Percentiles rank a stretch among this genome's conserved stretches.
Evolutionary conservation across 1,140 invertebrate species (phyloP).

Genomic region (Diorhabda carinulata): DNA sequence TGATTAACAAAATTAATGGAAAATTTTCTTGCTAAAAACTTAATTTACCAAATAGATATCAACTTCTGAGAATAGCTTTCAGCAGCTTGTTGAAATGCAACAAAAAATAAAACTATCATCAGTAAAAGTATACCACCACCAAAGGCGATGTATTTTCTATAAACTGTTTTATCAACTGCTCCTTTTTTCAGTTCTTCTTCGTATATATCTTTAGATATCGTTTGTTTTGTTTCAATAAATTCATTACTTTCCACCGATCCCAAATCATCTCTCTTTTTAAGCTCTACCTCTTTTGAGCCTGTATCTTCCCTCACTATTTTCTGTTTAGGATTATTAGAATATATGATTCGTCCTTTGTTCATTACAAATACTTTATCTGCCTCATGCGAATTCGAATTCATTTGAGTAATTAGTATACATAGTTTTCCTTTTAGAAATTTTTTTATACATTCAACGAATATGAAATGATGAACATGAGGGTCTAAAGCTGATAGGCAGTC

Average conservation of each 20-base stretch:
- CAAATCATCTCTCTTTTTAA: not conserved
- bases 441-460: constrained; percentile 66
- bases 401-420: constrained; percentile 82
- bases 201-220: constrained; percentile 22
- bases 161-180: constrained; percentile 27
- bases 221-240: constrained; percentile 6
- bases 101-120: constrained; percentile 17
- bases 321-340: constrained; percentile 3
- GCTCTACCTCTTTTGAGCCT: not conserved
- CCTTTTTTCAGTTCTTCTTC: constrained; percentile 29
- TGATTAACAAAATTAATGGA: not conserved
- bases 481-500: constrained; percentile 81
- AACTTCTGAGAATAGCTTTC: constrained; percentile 26
- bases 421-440: constrained; percentile 67
- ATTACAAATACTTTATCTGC: constrained; percentile 46
- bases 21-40: not conserved
- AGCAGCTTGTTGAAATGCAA: constrained; percentile 16
- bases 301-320: constrained; percentile 15
- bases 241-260: not conserved
- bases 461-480: constrained; percentile 62
- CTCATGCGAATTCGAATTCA: constrained; percentile 72
- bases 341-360: constrained; percentile 24
- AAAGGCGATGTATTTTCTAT: constrained; percentile 26
- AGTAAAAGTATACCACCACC: constrained; percentile 21
- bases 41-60: constrained; percentile 28